Base-by-base conservation (phyloP, 1,140 invertebrate species). In the Anastatus disparis region DNA sequence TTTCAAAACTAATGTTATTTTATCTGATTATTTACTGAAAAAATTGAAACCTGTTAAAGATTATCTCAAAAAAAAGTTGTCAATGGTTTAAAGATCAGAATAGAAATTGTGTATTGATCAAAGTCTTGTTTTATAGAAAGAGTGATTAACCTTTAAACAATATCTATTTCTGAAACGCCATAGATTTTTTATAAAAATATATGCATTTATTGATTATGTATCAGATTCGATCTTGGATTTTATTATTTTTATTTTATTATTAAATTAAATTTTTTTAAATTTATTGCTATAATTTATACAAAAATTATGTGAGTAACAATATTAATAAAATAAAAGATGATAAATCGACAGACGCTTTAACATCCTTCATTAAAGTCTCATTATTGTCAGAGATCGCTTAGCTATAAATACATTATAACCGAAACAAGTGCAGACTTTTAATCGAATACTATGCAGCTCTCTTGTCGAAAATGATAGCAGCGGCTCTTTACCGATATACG, bases 171-270 rank as follows among this genome's bases (percentile, higher is more conserved):
- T 73, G 20, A 81, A 81, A 72, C 44, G 72, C 40, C 59, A 63
- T 59, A 65, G 74, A 50, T 77, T 78, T 48, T 75, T 72, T 29
- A 74, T 77, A 10, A 78, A 78, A 74, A 59, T 78, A 38, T 80
- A 71, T 59, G n/a, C 15, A 4, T 44, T 44, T 8, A 15, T 15
- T 44, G 10, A 35, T 44, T 15, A 15, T 15, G 12, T 3, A 10
- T 6, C 31, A 35, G 31, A 10, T 6, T 4, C 10, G 31, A 10
- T 35, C 10, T 35, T 35, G 10, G 42, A 15, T 15, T 44, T 15
- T 44, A 44, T 17, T 3, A 44, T 13, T 15, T 17, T 3, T 13
- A 44, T n/a, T n/a, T n/a, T n/a, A n/a, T n/a, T n/a, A n/a, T n/a
- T n/a, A n/a, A n/a, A n/a, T n/a, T n/a, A n/a, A n/a, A n/a, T n/a